Evolutionary conservation across 2,888 invertebrate genomes (phyloP), one percentile per base, ranked within the genome.

Genomic region (Dryomyza anilis): DNA sequence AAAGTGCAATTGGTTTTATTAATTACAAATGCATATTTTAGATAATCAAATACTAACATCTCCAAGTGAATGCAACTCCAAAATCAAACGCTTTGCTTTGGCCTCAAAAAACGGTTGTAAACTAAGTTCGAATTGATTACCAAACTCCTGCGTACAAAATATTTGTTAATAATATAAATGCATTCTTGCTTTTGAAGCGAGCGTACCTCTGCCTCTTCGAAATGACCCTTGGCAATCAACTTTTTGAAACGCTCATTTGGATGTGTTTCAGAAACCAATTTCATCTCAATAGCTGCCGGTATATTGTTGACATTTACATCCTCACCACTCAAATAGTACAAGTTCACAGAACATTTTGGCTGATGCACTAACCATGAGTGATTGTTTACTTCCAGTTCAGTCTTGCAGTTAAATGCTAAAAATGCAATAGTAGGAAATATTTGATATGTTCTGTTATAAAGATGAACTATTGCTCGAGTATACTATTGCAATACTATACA

Each of bases 141-240:
- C 83, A 66, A 83, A 83, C 56, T 78, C 79, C 81, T 83, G 14
- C 2, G 46, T 64, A 23, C 39, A 25, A 36, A 14, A 19, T 10
- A 43, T 16, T 45, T 48, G 43, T 21, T 29, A 50, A 36, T 8
- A 7, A 46, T 16, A 8, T 30, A 43, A 3, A 3, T n/a, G 5
- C 5, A 19, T 45, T 16, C 16, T 16, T n/a, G 45, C 16, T n/a
- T 8, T 8, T 45, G 10, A 10, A 2, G 0, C 53, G 19, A 7
- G 46, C n/a, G 8, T 65, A 81, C 81, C 73, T 84, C 84, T 0
- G 84, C 84, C 65, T 83, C 81, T 57, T 83, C 79, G 12, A 83
- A 71, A 53, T 79, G 78, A 3, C 83, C 83, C 48, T 80, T 81
- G n/a, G 77, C 74, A 57, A 84, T 78, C 0, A 84, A 72, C 70